A percentile compares a stretch with the other conserved stretches of the same genome.
These are phyloP conservation scores for Hermatobates lingyangjiaoensis DNA, from an alignment of 1,140 invertebrate species.

Conservation along the genomic window DNA sequence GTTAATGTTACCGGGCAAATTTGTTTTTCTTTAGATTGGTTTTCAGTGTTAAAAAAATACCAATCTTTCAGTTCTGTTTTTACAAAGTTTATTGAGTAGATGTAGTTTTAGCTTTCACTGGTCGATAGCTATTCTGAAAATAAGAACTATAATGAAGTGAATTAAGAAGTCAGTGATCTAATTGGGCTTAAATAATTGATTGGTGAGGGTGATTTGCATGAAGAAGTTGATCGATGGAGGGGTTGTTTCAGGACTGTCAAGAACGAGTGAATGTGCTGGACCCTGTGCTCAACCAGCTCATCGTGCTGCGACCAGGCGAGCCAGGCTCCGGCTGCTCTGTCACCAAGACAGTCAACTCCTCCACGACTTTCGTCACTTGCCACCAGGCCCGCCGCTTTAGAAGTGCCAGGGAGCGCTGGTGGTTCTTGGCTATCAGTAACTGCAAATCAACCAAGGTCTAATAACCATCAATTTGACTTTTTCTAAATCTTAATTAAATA, in stretches of 20 bases:
- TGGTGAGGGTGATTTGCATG: too few relatives aligned
- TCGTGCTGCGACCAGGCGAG: slow-evolving; percentile 42
- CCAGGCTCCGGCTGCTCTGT: slow-evolving; percentile 28
- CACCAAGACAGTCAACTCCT: slow-evolving; percentile 21
- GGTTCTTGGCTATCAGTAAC: slow-evolving; percentile 55
- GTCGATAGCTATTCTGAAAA: too few relatives aligned
- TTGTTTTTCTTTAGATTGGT: too few relatives aligned
- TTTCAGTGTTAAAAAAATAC: too few relatives aligned
- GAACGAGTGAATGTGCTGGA: slow-evolving; percentile 46
- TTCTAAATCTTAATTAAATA: background rate
- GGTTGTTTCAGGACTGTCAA: slow-evolving; percentile 38
- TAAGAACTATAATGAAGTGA: too few relatives aligned
- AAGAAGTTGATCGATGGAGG: too few relatives aligned
- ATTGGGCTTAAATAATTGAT: too few relatives aligned
- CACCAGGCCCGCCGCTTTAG: slow-evolving; percentile 32
- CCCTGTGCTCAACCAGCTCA: slow-evolving; percentile 49
- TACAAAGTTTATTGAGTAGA: too few relatives aligned
- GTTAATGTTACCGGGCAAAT: too few relatives aligned
- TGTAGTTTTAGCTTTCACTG: too few relatives aligned
- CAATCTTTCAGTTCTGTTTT: too few relatives aligned
- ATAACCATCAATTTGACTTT: background rate
- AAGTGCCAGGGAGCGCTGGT: slow-evolving; percentile 51
- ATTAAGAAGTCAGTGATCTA: too few relatives aligned
- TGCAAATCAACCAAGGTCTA: slow-evolving; percentile 40
- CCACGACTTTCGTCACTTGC: slow-evolving; percentile 13